Percentiles rank a stretch among this genome's conserved stretches.
phyloP scores from a whole-genome alignment of 1,140 invertebrate genomes.

The Proales similis region DNA sequence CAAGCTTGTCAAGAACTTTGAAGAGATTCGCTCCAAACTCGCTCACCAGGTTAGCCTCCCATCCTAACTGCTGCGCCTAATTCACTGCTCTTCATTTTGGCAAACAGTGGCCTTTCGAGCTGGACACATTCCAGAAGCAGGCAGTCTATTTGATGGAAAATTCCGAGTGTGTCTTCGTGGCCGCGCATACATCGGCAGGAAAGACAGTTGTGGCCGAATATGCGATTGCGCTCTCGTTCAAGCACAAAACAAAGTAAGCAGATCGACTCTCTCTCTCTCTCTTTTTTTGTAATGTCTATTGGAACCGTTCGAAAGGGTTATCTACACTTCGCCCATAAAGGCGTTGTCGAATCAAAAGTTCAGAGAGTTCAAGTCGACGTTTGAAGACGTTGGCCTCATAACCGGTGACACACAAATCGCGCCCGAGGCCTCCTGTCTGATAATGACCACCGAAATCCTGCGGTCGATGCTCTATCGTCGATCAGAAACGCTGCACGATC shows the following conservation, averaged over 20 bases:
- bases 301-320: constrained; percentile 62
- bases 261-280: neutral
- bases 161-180: constrained; percentile 89
- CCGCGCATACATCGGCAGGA: constrained; percentile 96
- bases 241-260: constrained; percentile 75
- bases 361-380: constrained; percentile 84
- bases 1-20: constrained; percentile 30
- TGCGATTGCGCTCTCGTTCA: constrained; percentile 79
- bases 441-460: constrained; percentile 99
- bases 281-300: constrained; percentile 1
- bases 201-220: constrained; percentile 99
- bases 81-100: neutral
- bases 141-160: constrained; percentile 88
- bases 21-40: constrained; percentile 26
- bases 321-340: constrained; percentile 99
- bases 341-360: constrained; percentile 99
- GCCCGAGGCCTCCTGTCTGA: constrained; percentile 78
- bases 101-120: constrained; percentile 72
- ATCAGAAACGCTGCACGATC: constrained; percentile 82
- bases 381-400: constrained; percentile 78
- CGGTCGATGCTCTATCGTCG: constrained; percentile 93
- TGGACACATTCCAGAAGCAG: constrained; percentile 93
- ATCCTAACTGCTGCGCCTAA: neutral
- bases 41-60: neutral
- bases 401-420: constrained; percentile 96